These are phyloP conservation scores for Haliaeetus leucogaster DNA, from an alignment of 2,113 vertebrate genomes.

Conservation along the genomic window DNA sequence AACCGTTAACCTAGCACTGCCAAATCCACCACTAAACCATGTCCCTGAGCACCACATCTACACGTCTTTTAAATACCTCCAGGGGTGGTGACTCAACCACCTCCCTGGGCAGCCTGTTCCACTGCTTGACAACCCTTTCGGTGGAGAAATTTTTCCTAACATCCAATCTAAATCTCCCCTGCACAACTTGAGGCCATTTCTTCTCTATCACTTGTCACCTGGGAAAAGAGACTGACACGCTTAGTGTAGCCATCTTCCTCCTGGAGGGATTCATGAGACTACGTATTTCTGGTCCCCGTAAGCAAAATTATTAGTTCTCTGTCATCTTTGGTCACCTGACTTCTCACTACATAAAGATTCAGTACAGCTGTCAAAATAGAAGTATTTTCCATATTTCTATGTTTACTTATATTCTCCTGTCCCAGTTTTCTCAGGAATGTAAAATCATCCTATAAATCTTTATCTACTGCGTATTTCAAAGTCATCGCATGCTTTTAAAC, in stretches of 20 bases:
- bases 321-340: background rate
- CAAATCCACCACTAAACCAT: background rate
- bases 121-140: background rate
- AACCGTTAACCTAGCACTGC: background rate
- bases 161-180: background rate
- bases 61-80: background rate
- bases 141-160: background rate
- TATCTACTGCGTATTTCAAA: background rate
- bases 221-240: background rate
- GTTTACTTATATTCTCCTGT: background rate
- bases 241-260: background rate
- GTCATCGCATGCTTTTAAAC: background rate
- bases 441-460: background rate
- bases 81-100: no score
- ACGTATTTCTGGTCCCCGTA: background rate
- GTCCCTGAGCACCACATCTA: background rate
- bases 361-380: background rate
- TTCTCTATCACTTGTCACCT: background rate
- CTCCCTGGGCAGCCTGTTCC: background rate
- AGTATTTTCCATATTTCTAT: background rate
- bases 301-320: background rate
- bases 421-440: background rate
- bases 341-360: background rate
- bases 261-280: fast-evolving
- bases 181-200: background rate